Evolutionary conservation across 2,113 vertebrate genomes (phyloP).

Genomic region (Misgurnus mizolepis): DNA sequence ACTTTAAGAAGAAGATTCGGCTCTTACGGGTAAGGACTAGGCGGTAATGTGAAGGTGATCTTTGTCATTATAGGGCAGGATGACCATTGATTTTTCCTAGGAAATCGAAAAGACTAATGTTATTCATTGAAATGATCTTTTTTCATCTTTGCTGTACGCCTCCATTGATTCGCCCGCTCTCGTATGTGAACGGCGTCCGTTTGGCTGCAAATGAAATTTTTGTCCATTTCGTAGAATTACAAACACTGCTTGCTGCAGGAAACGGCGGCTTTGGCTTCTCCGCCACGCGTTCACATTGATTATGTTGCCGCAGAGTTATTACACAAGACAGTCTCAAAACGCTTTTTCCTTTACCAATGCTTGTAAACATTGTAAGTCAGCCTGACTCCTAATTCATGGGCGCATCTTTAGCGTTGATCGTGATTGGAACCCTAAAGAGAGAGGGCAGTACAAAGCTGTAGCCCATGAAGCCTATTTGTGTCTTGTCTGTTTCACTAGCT

Average conservation of each 20-base stretch:
- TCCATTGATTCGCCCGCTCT: slow-evolving; percentile 23
- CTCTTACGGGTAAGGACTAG: slow-evolving; percentile 1
- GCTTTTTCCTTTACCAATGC: not conserved
- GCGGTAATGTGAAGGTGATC: slow-evolving; percentile 24
- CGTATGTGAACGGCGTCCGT: slow-evolving; percentile 1
- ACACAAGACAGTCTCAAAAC: not conserved
- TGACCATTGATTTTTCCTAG: slow-evolving; percentile 34
- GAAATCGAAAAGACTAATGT: slow-evolving; percentile 40
- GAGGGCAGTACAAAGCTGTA: slow-evolving; percentile 53
- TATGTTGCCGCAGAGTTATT: not conserved
- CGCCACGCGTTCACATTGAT: not conserved
- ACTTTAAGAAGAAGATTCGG: slow-evolving; percentile 16
- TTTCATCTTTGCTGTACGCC: slow-evolving; percentile 24
- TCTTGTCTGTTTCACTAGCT: slow-evolving; percentile 66
- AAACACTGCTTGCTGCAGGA: not conserved
- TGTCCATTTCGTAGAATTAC: not conserved
- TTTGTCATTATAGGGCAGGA: slow-evolving; percentile 36
- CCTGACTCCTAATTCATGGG: slow-evolving; percentile 14
- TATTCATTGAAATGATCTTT: slow-evolving; percentile 39
- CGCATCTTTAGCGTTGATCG: slow-evolving; percentile 56
- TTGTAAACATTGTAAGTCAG: slow-evolving; percentile 3
- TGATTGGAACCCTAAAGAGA: slow-evolving; percentile 58
- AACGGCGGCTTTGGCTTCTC: not conserved
- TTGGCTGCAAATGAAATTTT: slow-evolving; percentile 8
- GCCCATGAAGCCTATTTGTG: slow-evolving; percentile 62